These are phyloP conservation scores for Callyntrura guangdongensis DNA, from an alignment of 2,888 invertebrate genomes.

Conservation along the genomic window DNA sequence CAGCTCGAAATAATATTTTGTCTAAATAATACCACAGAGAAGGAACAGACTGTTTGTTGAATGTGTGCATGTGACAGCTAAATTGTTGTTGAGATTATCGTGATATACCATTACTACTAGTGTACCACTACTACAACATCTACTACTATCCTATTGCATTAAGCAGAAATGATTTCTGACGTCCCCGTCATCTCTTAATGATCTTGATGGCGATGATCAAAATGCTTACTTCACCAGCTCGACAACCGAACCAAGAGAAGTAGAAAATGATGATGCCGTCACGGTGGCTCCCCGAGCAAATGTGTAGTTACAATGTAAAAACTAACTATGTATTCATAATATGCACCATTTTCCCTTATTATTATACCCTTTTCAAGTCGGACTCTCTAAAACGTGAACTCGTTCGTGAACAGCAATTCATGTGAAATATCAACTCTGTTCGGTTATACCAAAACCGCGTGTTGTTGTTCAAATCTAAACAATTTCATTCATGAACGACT, in stretches of 20 bases:
- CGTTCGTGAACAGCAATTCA: conserved; percentile 3
- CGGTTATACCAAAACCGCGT: conserved; percentile 24
- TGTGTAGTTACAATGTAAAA: neutral
- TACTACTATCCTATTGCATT: neutral
- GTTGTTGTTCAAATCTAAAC: conserved; percentile 31
- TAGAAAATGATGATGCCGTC: neutral
- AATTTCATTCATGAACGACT: conserved; percentile 62
- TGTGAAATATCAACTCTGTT: neutral
- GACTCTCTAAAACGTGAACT: conserved; percentile 6
- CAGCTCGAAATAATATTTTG: neutral
- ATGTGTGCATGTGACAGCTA: conserved; percentile 48
- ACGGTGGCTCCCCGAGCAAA: conserved; percentile 9
- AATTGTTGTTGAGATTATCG: conserved; percentile 12
- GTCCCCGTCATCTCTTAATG: conserved; percentile 64
- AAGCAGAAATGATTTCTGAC: conserved; percentile 54
- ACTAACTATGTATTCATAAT: neutral
- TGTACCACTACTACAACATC: no score
- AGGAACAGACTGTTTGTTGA: neutral
- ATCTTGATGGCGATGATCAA: conserved; percentile 55
- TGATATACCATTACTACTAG: conserved; percentile 9
- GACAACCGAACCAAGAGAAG: conserved; percentile 33
- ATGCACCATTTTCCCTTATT: neutral
- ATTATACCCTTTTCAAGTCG: conserved; percentile 39
- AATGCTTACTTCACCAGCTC: conserved; percentile 46
- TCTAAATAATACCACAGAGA: conserved; percentile 34